A percentile compares a stretch with the other conserved stretches of the same genome.
phyloP scores from a whole-genome alignment of 2,888 invertebrate species.

The Sialis fuliginosa region DNA sequence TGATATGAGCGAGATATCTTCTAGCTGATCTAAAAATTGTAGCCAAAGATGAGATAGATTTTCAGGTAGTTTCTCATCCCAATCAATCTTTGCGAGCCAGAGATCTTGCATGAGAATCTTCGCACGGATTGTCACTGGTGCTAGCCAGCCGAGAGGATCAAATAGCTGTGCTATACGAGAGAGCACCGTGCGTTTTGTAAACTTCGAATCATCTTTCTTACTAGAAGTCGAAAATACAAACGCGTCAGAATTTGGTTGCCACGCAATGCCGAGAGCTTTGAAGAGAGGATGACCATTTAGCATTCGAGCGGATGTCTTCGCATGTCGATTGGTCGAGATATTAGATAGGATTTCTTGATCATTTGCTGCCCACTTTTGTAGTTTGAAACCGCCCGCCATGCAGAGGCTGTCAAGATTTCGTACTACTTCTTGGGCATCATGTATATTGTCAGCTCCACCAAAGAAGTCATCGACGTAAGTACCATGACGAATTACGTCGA shows the following conservation, averaged over 20 bases:
- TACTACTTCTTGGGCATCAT: not conserved
- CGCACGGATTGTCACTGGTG: not conserved
- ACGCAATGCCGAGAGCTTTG: not conserved
- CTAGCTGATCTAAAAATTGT: not conserved
- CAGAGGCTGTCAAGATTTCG: not conserved
- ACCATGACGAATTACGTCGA: not conserved
- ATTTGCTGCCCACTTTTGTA: not conserved
- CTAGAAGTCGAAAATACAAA: not conserved
- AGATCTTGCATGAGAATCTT: slow-evolving; percentile 1
- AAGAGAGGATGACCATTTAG: too few relatives aligned
- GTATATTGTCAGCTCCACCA: not conserved
- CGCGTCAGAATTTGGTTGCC: not conserved
- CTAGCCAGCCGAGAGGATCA: not conserved
- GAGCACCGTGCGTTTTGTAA: not conserved
- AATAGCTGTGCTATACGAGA: not conserved
- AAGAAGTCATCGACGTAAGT: not conserved
- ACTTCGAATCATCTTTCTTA: not conserved
- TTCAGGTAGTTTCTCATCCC: slow-evolving; percentile 1
- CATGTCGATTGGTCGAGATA: too few relatives aligned
- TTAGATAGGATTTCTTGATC: not conserved
- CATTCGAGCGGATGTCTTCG: too few relatives aligned
- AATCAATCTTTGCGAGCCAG: not conserved
- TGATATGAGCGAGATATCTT: not conserved
- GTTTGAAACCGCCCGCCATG: not conserved
- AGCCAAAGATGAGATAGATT: slow-evolving; percentile 1